phyloP scores from a whole-genome alignment of 2,888 invertebrate genomes.

The Drosophila trichaetosa region DNA sequence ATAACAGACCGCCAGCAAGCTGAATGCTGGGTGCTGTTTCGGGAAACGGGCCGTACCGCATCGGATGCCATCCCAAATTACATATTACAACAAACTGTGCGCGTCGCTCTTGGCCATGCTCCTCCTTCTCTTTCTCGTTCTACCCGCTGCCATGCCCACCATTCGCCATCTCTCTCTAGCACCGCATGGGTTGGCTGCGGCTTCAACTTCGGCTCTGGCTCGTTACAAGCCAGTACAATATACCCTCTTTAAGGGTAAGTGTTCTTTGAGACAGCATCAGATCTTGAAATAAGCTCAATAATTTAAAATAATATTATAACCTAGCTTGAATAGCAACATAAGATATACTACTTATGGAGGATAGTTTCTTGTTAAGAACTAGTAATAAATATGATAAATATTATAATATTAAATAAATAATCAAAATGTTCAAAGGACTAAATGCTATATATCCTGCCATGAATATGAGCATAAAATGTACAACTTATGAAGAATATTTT shows the following conservation, averaged over 20 bases:
- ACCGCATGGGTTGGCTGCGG: conserved; percentile 21
- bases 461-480: too few species aligned
- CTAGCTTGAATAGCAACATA: neutral
- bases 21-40: conserved; percentile 18
- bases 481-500: too few species aligned
- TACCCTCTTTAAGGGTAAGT: conserved; percentile 15
- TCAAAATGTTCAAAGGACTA: accelerated
- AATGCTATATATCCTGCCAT: too few species aligned
- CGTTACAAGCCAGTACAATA: conserved; percentile 32
- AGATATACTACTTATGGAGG: neutral
- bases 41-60: conserved; percentile 38
- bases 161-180: conserved; percentile 23
- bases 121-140: conserved; percentile 40
- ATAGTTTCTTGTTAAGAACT: neutral
- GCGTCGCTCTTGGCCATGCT: conserved; percentile 74
- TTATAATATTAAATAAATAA: neutral
- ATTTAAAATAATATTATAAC: neutral
- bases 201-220: conserved; percentile 11
- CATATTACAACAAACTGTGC: conserved; percentile 70
- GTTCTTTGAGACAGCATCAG: neutral
- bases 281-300: neutral
- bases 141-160: conserved; percentile 18
- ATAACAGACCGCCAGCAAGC: conserved; percentile 82
- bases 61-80: conserved; percentile 70
- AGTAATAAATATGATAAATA: neutral